phyloP scores from a whole-genome alignment of 2,888 invertebrate species.

The Stegana nigrithorax region DNA sequence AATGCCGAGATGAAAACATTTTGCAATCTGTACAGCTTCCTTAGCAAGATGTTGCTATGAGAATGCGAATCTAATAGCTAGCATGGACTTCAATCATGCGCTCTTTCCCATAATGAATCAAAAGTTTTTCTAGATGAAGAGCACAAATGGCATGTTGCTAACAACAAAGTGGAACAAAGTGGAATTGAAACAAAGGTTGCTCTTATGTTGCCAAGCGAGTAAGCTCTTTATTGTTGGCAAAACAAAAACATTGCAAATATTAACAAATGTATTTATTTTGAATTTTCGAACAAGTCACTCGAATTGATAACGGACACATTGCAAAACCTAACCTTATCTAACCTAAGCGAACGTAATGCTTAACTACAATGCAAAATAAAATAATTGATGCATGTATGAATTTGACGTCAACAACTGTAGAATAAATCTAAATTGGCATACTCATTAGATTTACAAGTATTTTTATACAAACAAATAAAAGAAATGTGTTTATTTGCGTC shows the following conservation, averaged over 20 bases:
- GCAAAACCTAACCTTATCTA: too few species aligned
- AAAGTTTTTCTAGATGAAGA: not conserved
- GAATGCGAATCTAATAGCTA: not conserved
- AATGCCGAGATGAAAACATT: conserved; percentile 29
- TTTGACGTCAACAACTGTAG: too few species aligned
- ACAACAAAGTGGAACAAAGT: conserved; percentile 37
- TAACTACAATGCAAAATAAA: not conserved
- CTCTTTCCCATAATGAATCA: not conserved
- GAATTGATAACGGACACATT: too few species aligned
- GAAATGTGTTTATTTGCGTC: too few species aligned
- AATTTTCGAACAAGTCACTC: not conserved
- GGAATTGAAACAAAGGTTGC: conserved; percentile 37
- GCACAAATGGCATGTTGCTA: not conserved
- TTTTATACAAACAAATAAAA: too few species aligned
- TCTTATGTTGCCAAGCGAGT: conserved; percentile 28
- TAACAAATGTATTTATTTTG: not conserved
- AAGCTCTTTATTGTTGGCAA: conserved; percentile 12
- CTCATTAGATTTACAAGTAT: too few species aligned
- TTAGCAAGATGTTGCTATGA: conserved; percentile 48
- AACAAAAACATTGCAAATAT: not conserved
- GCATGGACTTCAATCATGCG: not conserved
- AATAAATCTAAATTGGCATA: too few species aligned
- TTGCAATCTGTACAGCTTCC: conserved; percentile 3
- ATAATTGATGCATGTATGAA: not conserved
- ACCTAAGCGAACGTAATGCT: not conserved